Evolutionary conservation across 1,140 invertebrate genomes (phyloP).

Genomic region (Drosophila subpulchrella): DNA sequence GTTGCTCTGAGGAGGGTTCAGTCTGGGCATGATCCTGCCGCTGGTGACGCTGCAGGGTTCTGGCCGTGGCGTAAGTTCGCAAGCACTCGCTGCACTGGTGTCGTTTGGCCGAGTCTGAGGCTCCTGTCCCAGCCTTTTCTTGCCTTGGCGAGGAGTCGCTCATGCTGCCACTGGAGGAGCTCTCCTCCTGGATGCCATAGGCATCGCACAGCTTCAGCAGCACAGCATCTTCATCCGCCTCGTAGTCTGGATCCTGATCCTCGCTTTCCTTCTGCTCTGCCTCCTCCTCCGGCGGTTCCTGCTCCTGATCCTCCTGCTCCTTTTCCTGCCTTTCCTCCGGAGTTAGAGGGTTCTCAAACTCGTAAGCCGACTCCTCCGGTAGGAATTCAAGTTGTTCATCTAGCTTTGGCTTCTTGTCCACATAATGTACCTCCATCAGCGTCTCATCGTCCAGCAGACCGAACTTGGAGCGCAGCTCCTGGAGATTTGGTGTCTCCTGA

Average conservation of each 20-base stretch:
- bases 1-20: conserved; percentile 1
- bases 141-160: background rate
- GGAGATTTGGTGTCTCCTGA: conserved; percentile 36
- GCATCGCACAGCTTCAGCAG: conserved; percentile 38
- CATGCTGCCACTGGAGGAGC: background rate
- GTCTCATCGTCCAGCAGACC: conserved; percentile 55
- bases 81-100: conserved; percentile 56
- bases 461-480: conserved; percentile 49
- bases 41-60: conserved; percentile 54
- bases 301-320: background rate
- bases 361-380: conserved; percentile 44
- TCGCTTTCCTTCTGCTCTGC: background rate
- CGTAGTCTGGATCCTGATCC: conserved; percentile 7
- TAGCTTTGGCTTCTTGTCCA: conserved; percentile 65
- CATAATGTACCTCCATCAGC: conserved; percentile 62
- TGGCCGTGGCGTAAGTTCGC: conserved; percentile 30
- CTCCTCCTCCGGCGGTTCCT: conserved; percentile 6
- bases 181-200: conserved; percentile 25
- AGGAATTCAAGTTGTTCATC: conserved; percentile 22
- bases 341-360: conserved; percentile 64
- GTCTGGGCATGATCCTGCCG: conserved; percentile 52
- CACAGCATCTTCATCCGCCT: conserved; percentile 14
- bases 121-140: background rate
- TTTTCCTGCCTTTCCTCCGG: background rate
- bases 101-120: conserved; percentile 11